Evolutionary conservation across 2,888 invertebrate species (phyloP).

Genomic region (Onthophagus sagittarius): DNA sequence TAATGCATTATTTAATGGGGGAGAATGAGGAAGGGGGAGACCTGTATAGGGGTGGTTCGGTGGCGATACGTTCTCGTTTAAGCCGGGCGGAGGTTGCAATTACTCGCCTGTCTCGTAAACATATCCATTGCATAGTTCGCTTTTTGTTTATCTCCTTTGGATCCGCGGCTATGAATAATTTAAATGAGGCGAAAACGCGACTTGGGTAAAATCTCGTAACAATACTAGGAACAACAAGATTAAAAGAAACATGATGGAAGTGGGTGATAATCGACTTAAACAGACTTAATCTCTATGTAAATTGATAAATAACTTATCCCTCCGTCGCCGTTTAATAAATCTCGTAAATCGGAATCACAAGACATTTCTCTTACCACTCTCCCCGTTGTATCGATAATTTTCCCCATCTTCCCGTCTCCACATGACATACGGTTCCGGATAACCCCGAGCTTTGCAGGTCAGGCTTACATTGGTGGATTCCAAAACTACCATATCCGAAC

Average conservation of each 20-base stretch:
- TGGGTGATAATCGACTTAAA: constrained; percentile 5
- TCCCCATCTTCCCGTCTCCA: constrained; percentile 88
- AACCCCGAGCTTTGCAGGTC: constrained; percentile 82
- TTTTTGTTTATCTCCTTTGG: not conserved
- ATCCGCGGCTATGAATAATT: not conserved
- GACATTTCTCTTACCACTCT: constrained; percentile 61
- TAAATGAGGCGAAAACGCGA: not conserved
- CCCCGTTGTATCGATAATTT: constrained; percentile 86
- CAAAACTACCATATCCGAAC: constrained; percentile 86
- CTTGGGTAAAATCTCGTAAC: not conserved
- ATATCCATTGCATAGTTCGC: not conserved
- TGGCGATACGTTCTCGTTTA: not conserved
- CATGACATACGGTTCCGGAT: constrained; percentile 89
- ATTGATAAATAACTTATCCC: constrained; percentile 4
- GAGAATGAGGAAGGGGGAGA: not conserved
- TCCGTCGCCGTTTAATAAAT: not conserved
- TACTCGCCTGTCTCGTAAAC: not conserved
- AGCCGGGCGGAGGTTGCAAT: not conserved
- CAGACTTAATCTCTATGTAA: constrained; percentile 4
- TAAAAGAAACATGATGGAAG: not conserved
- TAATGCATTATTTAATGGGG: not conserved
- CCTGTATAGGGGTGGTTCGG: not conserved
- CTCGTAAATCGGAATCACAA: not conserved
- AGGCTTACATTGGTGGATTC: constrained; percentile 86
- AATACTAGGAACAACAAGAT: not conserved